These are phyloP conservation scores for Hipposideros larvatus DNA, from an alignment of 2,797 vertebrate species.

Conservation along the genomic window DNA sequence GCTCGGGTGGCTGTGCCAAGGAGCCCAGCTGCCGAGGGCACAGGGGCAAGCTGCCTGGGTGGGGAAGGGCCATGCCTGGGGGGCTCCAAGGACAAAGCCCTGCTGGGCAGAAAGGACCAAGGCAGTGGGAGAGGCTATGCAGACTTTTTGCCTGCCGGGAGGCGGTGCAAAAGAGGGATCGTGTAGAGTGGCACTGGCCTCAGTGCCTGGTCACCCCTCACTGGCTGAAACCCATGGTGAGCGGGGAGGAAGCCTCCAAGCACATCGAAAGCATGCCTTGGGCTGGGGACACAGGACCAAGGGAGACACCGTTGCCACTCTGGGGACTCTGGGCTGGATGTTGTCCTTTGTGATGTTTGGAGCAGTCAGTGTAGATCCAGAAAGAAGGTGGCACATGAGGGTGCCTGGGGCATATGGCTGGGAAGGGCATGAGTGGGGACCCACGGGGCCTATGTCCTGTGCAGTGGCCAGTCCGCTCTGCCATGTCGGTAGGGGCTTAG, in stretches of 20 bases:
- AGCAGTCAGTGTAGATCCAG: background rate
- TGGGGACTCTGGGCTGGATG: background rate
- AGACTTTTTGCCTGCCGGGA: background rate
- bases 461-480: background rate
- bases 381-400: background rate
- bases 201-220: background rate
- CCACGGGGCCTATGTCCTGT: too few relatives aligned
- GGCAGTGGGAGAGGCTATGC: background rate
- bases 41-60: background rate
- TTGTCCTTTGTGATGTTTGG: background rate
- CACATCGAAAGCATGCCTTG: rapidly evolving
- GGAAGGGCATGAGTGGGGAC: background rate
- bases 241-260: background rate
- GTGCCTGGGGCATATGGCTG: rapidly evolving
- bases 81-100: background rate
- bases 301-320: background rate
- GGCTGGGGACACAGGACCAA: background rate
- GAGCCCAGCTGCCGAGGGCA: conserved; percentile 67
- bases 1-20: background rate
- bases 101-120: background rate
- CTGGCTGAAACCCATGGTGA: background rate
- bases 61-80: background rate
- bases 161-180: background rate
- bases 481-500: background rate
- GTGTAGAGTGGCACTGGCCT: background rate